Evolutionary conservation across 2,113 vertebrate species (phyloP), one percentile per base, ranked within the genome.

Genomic region (Neomonachus schauinslandi): DNA sequence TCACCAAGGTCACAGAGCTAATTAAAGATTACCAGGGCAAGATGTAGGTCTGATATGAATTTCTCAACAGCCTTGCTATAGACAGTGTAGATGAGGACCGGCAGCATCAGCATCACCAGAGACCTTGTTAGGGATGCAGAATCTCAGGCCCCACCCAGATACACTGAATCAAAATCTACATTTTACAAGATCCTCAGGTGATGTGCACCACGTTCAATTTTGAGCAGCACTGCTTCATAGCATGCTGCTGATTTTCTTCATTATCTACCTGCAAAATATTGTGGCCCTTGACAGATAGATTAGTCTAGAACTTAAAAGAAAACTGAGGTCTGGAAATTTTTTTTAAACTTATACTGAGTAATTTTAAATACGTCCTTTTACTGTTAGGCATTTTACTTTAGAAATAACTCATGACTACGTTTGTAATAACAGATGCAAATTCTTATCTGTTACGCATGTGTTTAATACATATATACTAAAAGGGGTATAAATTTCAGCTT

Each of bases 301-400:
- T 84, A 69, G 10, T 55, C 24, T 63, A 92, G 16, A 90, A 76
- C 39, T 63, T 55, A 57, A 67, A 80, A 55, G 46, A 71, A 87
- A 87, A 80, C 15, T 74, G 49, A 88, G 8, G 11, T 12, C 39
- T 67, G 19, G 15, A 67, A 31, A 49, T 49, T 15, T 61, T 80
- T 55, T 55, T 28, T 46, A 18, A 80, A 65, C 2, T 85, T 69
- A 82, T 1, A 1, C 24, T 79, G 51, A 92, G 2, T 57, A 57
- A 81, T 65, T 85, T 81, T 19, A 84, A 94, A 77, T 21, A n/a
- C 21, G 63, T 55, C 13, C 76, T 92, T 90, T 93, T 57, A n/a
- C 69, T 67, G 46, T 71, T 69, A 77, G 24, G 15, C 28, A 88
- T 4, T 77, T 92, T 59, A 89, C 77, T 61, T 89, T 49, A 93